Percentiles rank a stretch among this genome's conserved stretches.
Conservation (phyloP, 2,797 vertebrate species). For the Enteromius paludinosus region DNA sequence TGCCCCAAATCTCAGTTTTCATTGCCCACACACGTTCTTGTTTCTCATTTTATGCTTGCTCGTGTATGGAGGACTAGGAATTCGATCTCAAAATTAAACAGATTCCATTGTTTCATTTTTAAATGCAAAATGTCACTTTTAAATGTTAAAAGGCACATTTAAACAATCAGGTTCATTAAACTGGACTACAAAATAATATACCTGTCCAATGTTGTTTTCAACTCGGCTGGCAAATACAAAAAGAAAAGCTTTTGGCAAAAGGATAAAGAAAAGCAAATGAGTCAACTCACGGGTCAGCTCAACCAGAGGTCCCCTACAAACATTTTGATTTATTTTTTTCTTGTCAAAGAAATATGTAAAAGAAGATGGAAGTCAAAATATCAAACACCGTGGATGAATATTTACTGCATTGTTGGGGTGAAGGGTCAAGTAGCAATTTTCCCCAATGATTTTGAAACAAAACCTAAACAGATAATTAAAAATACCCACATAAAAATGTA, state of each 20-base stretch:
- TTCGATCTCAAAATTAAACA: too few species aligned
- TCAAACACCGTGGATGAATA: neutral
- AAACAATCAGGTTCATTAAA: neutral
- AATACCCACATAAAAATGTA: neutral
- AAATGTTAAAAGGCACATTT: too few species aligned
- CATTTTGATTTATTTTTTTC: neutral
- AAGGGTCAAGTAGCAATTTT: neutral
- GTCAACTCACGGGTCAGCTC: neutral
- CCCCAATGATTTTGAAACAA: neutral
- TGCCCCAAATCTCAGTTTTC: too few species aligned
- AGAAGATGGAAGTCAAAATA: neutral
- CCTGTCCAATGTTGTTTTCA: neutral
- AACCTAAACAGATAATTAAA: neutral
- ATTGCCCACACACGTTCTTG: too few species aligned
- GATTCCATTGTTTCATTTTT: too few species aligned
- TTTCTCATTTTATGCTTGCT: too few species aligned
- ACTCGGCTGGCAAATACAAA: neutral
- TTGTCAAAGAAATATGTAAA: neutral
- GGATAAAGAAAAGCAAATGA: neutral
- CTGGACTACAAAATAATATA: neutral
- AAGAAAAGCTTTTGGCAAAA: constrained; percentile 5
- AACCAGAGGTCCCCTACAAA: neutral
- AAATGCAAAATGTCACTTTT: too few species aligned
- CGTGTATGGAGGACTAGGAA: too few species aligned
- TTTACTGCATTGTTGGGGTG: neutral